Conservation (phyloP, 2,113 vertebrate species). For the Gopherus flavomarginatus region DNA sequence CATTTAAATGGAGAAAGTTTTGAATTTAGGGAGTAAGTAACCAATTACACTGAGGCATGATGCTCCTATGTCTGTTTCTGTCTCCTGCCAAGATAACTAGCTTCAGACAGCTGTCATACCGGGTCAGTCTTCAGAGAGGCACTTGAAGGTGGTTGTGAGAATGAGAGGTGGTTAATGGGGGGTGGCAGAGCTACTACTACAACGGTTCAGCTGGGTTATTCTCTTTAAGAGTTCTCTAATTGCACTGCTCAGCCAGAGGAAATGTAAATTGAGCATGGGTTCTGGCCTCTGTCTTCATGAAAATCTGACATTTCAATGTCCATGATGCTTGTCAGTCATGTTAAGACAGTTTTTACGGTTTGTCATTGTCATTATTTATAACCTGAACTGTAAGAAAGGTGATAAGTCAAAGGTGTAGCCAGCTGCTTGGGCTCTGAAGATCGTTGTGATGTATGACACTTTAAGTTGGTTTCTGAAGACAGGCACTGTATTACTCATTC, state of each 20-base stretch:
- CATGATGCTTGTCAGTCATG: rapidly evolving
- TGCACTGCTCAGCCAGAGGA: neutral
- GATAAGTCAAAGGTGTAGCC: neutral
- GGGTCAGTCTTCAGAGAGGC: neutral
- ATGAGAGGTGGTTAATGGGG: neutral
- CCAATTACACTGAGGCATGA: rapidly evolving
- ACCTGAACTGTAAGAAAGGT: rapidly evolving
- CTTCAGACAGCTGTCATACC: neutral
- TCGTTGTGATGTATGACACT: neutral
- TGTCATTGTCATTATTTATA: rapidly evolving
- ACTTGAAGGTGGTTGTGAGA: neutral
- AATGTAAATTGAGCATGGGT: rapidly evolving
- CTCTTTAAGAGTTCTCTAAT: neutral
- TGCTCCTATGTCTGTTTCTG: rapidly evolving
- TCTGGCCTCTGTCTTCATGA: neutral
- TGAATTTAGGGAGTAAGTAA: conserved; percentile 7
- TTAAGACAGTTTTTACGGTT: neutral
- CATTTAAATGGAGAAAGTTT: neutral
- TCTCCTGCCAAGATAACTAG: neutral
- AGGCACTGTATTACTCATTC: neutral
- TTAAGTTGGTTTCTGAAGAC: neutral
- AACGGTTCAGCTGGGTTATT: neutral
- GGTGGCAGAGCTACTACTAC: too few species aligned
- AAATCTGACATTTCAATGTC: neutral
- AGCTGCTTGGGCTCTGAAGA: conserved; percentile 18